These are phyloP conservation scores for Drosophila neocordata DNA, from an alignment of 1,140 invertebrate genomes.

Conservation along the genomic window DNA sequence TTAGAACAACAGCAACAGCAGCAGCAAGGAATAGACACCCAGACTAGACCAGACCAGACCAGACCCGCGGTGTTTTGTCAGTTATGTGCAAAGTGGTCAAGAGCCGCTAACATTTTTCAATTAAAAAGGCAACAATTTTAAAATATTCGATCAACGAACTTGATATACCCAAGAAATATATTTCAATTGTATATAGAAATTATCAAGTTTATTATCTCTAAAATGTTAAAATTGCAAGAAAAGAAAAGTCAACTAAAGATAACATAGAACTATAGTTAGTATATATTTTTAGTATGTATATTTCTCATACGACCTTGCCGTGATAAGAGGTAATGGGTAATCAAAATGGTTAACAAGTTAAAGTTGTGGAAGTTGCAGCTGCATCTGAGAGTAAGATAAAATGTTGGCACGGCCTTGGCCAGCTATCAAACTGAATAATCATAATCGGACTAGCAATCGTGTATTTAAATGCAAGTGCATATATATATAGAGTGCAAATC, in stretches of 20 bases:
- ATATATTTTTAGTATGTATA: no score
- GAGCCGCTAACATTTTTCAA: constrained; percentile 79
- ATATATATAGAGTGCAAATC: neutral
- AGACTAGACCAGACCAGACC: constrained; percentile 41
- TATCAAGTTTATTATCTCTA: neutral
- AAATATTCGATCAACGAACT: constrained; percentile 36
- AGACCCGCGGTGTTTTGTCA: constrained; percentile 77
- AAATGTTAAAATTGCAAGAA: no score
- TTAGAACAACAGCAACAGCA: constrained; percentile 53
- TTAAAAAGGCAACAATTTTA: constrained; percentile 56
- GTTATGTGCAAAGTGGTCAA: constrained; percentile 77
- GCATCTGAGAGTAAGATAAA: constrained; percentile 71
- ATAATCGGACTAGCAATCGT: constrained; percentile 33
- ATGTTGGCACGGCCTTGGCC: constrained; percentile 35
- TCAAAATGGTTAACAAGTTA: constrained; percentile 48
- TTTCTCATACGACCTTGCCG: neutral
- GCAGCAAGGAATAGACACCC: constrained; percentile 37
- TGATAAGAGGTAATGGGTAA: constrained; percentile 8
- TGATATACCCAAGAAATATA: constrained; percentile 29
- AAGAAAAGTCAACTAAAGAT: no score
- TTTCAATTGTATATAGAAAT: neutral
- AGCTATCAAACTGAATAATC: constrained; percentile 56
- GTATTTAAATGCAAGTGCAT: neutral
- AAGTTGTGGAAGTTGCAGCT: constrained; percentile 50
- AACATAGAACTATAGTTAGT: no score